Conservation (phyloP, 2,888 invertebrate genomes). For the Pseudoips prasinana region DNA sequence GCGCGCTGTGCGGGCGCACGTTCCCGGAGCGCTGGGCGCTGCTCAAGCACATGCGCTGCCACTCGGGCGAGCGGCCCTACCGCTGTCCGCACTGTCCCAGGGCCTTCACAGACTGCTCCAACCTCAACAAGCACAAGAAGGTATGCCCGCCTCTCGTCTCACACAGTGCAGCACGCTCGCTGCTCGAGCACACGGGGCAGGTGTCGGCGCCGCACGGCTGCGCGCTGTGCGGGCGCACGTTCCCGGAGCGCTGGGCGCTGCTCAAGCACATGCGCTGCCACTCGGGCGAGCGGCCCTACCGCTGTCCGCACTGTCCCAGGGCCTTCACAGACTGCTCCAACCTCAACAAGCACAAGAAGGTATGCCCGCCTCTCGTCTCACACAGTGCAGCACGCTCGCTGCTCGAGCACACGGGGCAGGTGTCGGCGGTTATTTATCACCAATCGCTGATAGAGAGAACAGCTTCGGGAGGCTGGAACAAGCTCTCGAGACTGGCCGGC, state of each 20-base stretch:
- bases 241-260: constrained; percentile 82
- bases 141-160: too few species aligned
- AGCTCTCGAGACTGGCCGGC: too few species aligned
- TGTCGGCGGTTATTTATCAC: too few species aligned
- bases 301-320: constrained; percentile 86
- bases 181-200: too few species aligned
- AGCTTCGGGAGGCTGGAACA: too few species aligned
- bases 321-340: constrained; percentile 87
- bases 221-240: not conserved
- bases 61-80: constrained; percentile 86
- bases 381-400: too few species aligned
- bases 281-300: constrained; percentile 85
- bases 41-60: constrained; percentile 83
- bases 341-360: constrained; percentile 73
- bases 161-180: too few species aligned
- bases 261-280: constrained; percentile 84
- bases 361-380: too few species aligned
- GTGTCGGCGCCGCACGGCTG: not conserved
- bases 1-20: not conserved
- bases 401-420: too few species aligned
- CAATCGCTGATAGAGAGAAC: too few species aligned
- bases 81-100: constrained; percentile 86
- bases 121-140: constrained; percentile 78
- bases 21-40: constrained; percentile 82
- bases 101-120: constrained; percentile 85